Base-by-base conservation (phyloP, 1,140 invertebrate species). In the Leptinotarsa undecemlineata region DNA sequence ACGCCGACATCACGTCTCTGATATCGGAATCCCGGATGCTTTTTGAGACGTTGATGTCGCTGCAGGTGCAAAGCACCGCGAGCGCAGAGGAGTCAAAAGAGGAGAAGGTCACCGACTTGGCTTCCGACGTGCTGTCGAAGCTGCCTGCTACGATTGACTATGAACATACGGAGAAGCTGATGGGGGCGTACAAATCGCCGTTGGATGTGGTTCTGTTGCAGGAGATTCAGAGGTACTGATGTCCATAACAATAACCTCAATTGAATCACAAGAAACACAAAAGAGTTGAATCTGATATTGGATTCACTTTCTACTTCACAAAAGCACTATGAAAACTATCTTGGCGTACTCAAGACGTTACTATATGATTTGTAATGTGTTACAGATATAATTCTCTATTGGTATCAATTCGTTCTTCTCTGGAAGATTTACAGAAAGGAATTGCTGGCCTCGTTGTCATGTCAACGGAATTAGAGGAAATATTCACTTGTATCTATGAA, bases 1-100 rank as follows among this genome's bases (percentile, higher is more conserved):
- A 97, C 83, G 95, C 96, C 3, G 95, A 97, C 83, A 96, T 98
- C 72, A 92, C 94, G 15, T 95, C 94, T 62, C 87, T 94, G 47
- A 95, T 94, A 11, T 90, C 86, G 74, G 94, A 94, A 71, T 92
- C 93, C 0, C 88, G 91, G 76, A 89, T 89, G 64, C 87, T 97
- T 78, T 96, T 95, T 82, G 89, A 91, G 72, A 95, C 94, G 0
- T 86, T 98, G 17, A 91, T 96, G 84, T 91, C 92, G 57, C 88
- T 97, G 80, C 93, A 96, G 83, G 89, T 87, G 1, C 89, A 94
- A 75, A 86, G 87, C 11, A 87, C 87, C 0, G 86, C 82, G 3
- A 86, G 84, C 4, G 87, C 87, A 78, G 85, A 85, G 0, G 87
- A 87, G 6, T 89, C 86, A 67, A 91, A 91, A 76, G 94, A 96